Base-by-base conservation (phyloP, 2,113 vertebrate species). In the Glareola pratincola region DNA sequence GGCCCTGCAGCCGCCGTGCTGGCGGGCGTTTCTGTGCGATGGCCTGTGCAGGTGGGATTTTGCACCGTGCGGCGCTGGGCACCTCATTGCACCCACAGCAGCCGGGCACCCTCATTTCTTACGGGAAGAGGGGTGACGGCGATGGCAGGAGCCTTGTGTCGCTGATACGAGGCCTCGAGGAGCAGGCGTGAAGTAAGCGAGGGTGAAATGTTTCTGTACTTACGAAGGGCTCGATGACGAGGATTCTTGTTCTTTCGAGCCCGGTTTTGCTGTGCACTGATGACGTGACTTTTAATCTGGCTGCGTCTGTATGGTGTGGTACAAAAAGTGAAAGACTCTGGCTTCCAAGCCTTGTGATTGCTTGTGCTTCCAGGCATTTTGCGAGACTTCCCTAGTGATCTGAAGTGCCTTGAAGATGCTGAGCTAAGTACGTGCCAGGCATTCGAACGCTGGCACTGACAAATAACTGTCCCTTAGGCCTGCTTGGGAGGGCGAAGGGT, bases 221-320 rank as follows among this genome's bases (percentile, higher is more conserved):
- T 32, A 4, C 0, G 2, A 14, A 26, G 18, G 41, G 18, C 13
- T 72, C 4, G 0, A 2, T 64, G 41, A 13, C 12, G 71, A 59
- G 21, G 18, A 9, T 20, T 41, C 41, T 12, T 18, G 29, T 13
- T 47, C 32, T 37, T 12, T 56, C 36, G 54, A 51, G 54, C 34
- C 36, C 1, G 1, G 10, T 19, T 20, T 18, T 32, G 39, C 60
- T 22, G 14, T 7, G 22, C 7, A 8, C 39, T 27, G 47, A 26
- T 0, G 21, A 9, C 8, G 8, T 21, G 64, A 29, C 57, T 59
- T 79, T 45, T 41, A 41, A 6, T 43, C 36, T 80, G 77, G 17
- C 63, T 63, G 1, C 27, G 2, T 59, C 59, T 68, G 27, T 18
- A 19, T 26, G 0, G 0, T 1, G 21, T 29, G 74, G 36, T 57